Evolutionary conservation across 1,140 invertebrate genomes (phyloP), one percentile per base, ranked within the genome.

Genomic region (Leptinotarsa lineolata): DNA sequence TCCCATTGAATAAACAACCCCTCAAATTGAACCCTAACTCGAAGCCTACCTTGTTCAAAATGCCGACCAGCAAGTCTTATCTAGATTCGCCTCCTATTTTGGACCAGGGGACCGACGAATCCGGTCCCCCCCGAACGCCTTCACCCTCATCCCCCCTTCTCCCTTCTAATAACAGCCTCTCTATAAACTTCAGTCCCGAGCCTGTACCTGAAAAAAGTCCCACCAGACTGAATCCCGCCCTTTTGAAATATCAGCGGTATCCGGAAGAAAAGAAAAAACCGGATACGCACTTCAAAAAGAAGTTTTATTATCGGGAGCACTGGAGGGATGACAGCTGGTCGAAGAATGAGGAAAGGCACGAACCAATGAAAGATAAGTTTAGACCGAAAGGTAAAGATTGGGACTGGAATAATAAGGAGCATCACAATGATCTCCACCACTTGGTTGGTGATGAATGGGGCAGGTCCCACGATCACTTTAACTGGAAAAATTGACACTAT

Each of bases 211-310:
- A 68, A 21, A 73, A 77, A 59, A 76, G 76, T 65, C 77, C 76
- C 64, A 80, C 80, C 24, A 76, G 79, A 45, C 70, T 82, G 20
- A 83, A 85, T 72, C 86, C 85, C 16, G 85, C 87, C 65, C 87
- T 90, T 13, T 77, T 90, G 3, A 90, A 91, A 77, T 91, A 91
- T 77, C 89, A 91, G 77, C 85, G 90, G 5, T 88, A 90, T 76
- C 83, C 85, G 60, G 86, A 87, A n/a, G 88, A 90, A 68, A 81
- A 78, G 59, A 70, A 81, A 39, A 83, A 85, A 24, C 85, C 84
- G 59, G 83, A 89, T 72, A 90, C 91, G 78, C 91, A 93, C 83
- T 93, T 92, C 83, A 93, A 93, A 82, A 93, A 93, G 85, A 93
- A 93, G 76, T 93, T 92, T 84, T 92, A 92, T 85, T 91, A 92